Conservation (phyloP, 2,113 vertebrate genomes). For the Zapornia atra region DNA sequence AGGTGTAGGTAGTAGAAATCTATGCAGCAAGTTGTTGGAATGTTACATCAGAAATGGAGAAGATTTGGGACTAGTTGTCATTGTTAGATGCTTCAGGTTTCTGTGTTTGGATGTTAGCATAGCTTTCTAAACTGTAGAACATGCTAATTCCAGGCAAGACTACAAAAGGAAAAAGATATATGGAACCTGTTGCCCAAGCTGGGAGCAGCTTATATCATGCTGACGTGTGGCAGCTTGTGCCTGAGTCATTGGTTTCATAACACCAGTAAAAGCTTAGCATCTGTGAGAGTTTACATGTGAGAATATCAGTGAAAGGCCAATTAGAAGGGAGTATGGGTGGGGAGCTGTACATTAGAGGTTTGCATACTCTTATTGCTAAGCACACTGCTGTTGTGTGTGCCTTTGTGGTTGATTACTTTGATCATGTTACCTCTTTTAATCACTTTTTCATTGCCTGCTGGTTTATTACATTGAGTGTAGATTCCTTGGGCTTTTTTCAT, state of each 20-base stretch:
- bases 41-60: not conserved
- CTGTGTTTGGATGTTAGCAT: not conserved
- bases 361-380: not conserved
- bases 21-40: not conserved
- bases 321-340: not conserved
- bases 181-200: slow-evolving; percentile 29
- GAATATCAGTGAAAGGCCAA: not conserved
- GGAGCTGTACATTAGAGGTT: not conserved
- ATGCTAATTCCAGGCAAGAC: not conserved
- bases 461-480: not conserved
- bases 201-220: not conserved
- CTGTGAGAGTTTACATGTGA: not conserved
- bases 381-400: not conserved
- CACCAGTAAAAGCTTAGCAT: not conserved
- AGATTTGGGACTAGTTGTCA: not conserved
- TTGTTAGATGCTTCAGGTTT: not conserved
- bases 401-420: not conserved
- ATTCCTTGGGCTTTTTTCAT: not conserved
- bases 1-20: not conserved
- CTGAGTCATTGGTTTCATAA: slow-evolving; percentile 33
- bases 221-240: not conserved
- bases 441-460: not conserved
- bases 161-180: not conserved
- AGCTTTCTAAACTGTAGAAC: not conserved
- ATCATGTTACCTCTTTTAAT: not conserved